Evolutionary conservation across 2,113 vertebrate genomes (phyloP).

Genomic region (Plectropomus leopardus): DNA sequence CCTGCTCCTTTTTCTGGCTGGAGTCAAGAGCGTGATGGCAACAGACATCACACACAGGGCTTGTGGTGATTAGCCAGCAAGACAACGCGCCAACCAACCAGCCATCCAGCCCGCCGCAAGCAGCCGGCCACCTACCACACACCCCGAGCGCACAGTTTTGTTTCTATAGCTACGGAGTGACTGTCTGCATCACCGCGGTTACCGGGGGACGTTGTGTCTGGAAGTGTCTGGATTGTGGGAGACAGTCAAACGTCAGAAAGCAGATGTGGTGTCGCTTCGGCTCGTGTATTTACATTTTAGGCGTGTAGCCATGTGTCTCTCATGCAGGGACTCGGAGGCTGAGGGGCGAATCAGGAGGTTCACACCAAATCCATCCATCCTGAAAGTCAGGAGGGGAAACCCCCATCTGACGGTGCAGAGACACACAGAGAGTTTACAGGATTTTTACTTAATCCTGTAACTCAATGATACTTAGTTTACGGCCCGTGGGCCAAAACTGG

Average conservation of each 20-base stretch:
- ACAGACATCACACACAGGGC: conserved; percentile 75
- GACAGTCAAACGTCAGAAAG: conserved; percentile 60
- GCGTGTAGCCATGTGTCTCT: conserved; percentile 18
- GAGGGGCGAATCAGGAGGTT: background rate
- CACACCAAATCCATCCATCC: conserved; percentile 10
- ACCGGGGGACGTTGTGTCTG: conserved; percentile 57
- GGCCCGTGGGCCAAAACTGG: too few species aligned
- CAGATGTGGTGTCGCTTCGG: conserved; percentile 53
- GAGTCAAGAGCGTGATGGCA: conserved; percentile 61
- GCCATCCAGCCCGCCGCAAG: conserved; percentile 53
- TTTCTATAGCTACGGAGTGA: conserved; percentile 71
- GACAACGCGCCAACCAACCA: conserved; percentile 49
- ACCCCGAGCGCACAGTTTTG: conserved; percentile 48
- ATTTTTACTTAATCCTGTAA: background rate
- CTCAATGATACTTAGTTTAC: too few species aligned
- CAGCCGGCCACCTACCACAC: conserved; percentile 72
- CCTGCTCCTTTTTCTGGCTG: conserved; percentile 55
- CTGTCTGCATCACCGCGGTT: conserved; percentile 73
- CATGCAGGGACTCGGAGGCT: conserved; percentile 12
- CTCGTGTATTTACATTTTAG: conserved; percentile 41
- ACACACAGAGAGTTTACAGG: background rate
- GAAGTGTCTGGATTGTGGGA: conserved; percentile 58
- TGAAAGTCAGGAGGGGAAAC: conserved; percentile 25
- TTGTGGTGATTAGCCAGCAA: conserved; percentile 56
- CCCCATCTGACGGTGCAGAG: background rate